phyloP scores from a whole-genome alignment of 2,797 vertebrate species.

The Stomatorhinus walkeri region DNA sequence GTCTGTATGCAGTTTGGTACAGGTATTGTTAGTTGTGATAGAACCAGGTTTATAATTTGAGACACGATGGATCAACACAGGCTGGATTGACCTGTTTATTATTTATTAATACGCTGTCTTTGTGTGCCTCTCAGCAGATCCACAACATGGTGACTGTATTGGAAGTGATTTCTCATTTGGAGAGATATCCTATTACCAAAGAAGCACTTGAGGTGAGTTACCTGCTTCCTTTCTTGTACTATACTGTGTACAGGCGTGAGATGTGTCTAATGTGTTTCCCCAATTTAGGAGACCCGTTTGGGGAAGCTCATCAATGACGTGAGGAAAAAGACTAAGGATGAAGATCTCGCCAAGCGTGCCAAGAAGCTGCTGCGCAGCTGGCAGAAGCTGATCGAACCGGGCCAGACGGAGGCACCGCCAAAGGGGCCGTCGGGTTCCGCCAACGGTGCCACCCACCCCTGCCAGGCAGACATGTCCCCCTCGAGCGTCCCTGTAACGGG shows the following conservation, averaged over 20 bases:
- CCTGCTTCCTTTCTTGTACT: neutral
- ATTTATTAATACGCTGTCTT: constrained; percentile 19
- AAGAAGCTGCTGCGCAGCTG: constrained; percentile 92
- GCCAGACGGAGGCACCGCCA: constrained; percentile 61
- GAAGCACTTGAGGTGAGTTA: constrained; percentile 83
- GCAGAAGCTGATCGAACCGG: constrained; percentile 93
- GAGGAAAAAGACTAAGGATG: constrained; percentile 92
- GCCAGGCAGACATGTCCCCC: constrained; percentile 67
- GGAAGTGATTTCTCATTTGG: constrained; percentile 92
- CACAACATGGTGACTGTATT: constrained; percentile 88
- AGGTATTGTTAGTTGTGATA: neutral
- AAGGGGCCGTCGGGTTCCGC: constrained; percentile 71
- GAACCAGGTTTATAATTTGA: neutral
- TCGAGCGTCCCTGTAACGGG: constrained; percentile 53
- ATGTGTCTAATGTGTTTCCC: constrained; percentile 13
- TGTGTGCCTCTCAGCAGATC: constrained; percentile 66
- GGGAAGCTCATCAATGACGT: constrained; percentile 98
- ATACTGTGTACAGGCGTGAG: neutral
- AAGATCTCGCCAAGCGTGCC: constrained; percentile 95
- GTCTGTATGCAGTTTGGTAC: constrained; percentile 32
- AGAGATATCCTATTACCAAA: constrained; percentile 96
- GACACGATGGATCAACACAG: neutral
- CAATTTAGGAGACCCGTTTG: constrained; percentile 81
- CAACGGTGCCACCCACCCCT: constrained; percentile 82
- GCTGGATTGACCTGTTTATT: neutral